phyloP scores from a whole-genome alignment of 2,113 vertebrate genomes.

The Syngnathus floridae region DNA sequence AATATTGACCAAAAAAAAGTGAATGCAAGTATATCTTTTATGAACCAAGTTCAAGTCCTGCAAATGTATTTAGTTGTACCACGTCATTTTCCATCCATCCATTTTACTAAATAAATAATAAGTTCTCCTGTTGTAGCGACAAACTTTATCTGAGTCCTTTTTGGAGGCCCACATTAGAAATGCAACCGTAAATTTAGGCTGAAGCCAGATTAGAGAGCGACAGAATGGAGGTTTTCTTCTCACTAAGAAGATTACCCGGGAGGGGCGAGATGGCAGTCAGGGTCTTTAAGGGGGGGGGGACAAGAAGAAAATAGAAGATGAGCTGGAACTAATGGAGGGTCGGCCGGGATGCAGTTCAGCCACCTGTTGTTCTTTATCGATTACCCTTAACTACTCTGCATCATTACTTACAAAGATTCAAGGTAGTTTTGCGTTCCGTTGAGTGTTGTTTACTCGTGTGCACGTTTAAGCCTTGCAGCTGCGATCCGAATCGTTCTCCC shows the following conservation, averaged over 20 bases:
- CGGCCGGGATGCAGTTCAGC: constrained; percentile 60
- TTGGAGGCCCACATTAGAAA: constrained; percentile 43
- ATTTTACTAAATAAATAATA: neutral
- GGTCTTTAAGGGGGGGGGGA: constrained; percentile 56
- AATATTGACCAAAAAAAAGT: no score
- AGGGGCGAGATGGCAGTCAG: constrained; percentile 65
- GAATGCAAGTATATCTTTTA: neutral
- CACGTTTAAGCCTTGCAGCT: constrained; percentile 15
- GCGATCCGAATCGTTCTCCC: constrained; percentile 38
- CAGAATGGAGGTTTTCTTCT: constrained; percentile 61
- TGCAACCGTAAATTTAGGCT: constrained; percentile 54
- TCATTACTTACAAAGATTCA: neutral
- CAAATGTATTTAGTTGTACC: neutral
- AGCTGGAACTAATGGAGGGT: constrained; percentile 66
- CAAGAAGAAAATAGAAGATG: constrained; percentile 66
- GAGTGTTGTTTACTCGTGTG: neutral
- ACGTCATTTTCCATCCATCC: no score
- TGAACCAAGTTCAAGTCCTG: neutral
- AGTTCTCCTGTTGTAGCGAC: neutral
- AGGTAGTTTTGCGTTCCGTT: neutral
- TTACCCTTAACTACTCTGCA: neutral
- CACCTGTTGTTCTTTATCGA: constrained; percentile 60
- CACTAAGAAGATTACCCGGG: constrained; percentile 70
- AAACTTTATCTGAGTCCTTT: constrained; percentile 12
- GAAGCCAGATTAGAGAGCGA: constrained; percentile 61